These are phyloP conservation scores for Nomia melanderi DNA, from an alignment of 1,140 invertebrate species.

Conservation along the genomic window DNA sequence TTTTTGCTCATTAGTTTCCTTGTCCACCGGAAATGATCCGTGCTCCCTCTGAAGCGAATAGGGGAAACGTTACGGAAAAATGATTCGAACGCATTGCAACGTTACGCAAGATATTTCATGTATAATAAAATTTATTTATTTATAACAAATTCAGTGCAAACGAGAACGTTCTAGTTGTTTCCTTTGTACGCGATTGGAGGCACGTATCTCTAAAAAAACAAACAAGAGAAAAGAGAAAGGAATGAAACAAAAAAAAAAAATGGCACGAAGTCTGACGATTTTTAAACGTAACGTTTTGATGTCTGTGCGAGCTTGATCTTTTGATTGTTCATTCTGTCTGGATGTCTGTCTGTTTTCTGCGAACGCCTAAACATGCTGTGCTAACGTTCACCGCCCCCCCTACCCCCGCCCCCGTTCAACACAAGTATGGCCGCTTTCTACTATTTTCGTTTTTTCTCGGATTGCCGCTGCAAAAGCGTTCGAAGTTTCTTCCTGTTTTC, in stretches of 20 bases:
- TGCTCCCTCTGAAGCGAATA: no score
- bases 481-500: constrained; percentile 20
- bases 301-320: constrained; percentile 69
- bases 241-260: not conserved
- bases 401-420: constrained; percentile 36
- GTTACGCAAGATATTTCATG: no score
- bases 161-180: no score
- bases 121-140: no score
- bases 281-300: constrained; percentile 54
- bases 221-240: no score
- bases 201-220: constrained; percentile 32
- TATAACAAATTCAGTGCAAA: no score
- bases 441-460: constrained; percentile 35
- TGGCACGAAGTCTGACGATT: constrained; percentile 20
- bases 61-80: no score
- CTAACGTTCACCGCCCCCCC: no score
- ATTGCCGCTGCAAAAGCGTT: constrained; percentile 24
- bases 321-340: constrained; percentile 65
- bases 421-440: constrained; percentile 38
- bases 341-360: constrained; percentile 70
- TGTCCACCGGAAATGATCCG: no score
- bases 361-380: constrained; percentile 72
- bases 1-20: no score
- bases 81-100: no score
- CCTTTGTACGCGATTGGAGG: no score